These are phyloP conservation scores for Chionis minor DNA, from an alignment of 2,113 vertebrate genomes.

Conservation along the genomic window DNA sequence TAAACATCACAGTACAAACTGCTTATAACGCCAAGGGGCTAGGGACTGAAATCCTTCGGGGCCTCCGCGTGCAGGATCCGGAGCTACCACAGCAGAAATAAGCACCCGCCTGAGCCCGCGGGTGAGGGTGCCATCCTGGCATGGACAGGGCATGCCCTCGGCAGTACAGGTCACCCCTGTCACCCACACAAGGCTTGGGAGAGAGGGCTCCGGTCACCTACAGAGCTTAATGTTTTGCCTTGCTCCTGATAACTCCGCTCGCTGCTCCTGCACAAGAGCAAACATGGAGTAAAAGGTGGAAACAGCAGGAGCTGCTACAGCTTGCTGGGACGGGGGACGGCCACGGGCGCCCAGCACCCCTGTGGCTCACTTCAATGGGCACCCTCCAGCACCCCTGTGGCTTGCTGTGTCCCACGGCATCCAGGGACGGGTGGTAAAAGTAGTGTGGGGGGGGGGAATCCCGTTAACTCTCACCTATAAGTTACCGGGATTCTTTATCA, in stretches of 20 bases:
- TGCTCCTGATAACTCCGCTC: background rate
- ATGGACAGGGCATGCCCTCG: accelerated
- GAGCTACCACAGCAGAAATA: background rate
- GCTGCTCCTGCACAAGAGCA: background rate
- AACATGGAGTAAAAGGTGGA: background rate
- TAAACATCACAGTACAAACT: background rate
- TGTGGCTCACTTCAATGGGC: background rate
- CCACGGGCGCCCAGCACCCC: background rate
- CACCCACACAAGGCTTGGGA: background rate
- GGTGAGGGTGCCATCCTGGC: background rate
- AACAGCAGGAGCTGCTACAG: background rate
- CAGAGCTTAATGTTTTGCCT: background rate
- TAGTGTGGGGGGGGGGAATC: background rate
- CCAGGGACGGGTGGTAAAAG: background rate
- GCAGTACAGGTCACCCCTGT: background rate
- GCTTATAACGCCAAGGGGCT: accelerated
- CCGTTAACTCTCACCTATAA: background rate
- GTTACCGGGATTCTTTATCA: background rate
- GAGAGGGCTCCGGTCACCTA: background rate
- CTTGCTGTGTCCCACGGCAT: background rate
- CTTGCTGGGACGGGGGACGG: background rate
- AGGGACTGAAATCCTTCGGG: background rate
- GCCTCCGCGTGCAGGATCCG: background rate
- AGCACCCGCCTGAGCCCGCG: background rate
- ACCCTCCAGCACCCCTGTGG: background rate